Conservation (phyloP, 2,888 invertebrate species). For the Diabrotica balteata region DNA sequence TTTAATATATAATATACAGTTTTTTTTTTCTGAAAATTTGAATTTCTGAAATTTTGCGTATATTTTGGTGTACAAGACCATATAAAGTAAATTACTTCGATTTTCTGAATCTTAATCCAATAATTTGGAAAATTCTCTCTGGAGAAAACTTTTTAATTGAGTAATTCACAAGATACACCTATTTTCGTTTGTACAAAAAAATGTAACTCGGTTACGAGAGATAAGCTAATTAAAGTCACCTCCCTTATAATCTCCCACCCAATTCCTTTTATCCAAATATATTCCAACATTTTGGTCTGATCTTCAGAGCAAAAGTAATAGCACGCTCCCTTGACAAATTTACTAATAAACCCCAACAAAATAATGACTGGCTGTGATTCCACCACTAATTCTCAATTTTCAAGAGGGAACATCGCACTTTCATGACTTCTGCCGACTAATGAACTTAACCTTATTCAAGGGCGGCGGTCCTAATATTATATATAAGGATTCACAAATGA, state of each 20-base stretch:
- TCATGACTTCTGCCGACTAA: slow-evolving; percentile 44
- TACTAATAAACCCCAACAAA: slow-evolving; percentile 40
- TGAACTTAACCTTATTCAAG: slow-evolving; percentile 37
- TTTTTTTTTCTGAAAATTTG: no score
- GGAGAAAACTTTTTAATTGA: no score
- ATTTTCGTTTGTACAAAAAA: not conserved
- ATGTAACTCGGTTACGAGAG: not conserved
- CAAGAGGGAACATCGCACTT: slow-evolving; percentile 36
- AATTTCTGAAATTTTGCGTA: no score
- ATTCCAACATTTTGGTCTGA: slow-evolving; percentile 17
- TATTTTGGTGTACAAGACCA: no score
- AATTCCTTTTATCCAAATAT: slow-evolving; percentile 8
- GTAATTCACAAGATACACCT: no score
- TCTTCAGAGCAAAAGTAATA: slow-evolving; percentile 27
- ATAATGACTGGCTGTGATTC: slow-evolving; percentile 44
- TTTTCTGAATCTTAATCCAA: no score
- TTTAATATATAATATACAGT: no score
- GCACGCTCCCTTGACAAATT: slow-evolving; percentile 34
- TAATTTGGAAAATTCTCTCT: no score
- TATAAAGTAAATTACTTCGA: no score
- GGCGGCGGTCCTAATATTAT: slow-evolving; percentile 5
- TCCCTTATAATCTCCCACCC: slow-evolving; percentile 1
- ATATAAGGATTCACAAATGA: not conserved
- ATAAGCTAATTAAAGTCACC: slow-evolving; percentile 6
- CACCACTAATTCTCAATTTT: slow-evolving; percentile 46